These are phyloP conservation scores for Sarcophaga caerulescens DNA, from an alignment of 2,888 invertebrate genomes.

Conservation along the genomic window DNA sequence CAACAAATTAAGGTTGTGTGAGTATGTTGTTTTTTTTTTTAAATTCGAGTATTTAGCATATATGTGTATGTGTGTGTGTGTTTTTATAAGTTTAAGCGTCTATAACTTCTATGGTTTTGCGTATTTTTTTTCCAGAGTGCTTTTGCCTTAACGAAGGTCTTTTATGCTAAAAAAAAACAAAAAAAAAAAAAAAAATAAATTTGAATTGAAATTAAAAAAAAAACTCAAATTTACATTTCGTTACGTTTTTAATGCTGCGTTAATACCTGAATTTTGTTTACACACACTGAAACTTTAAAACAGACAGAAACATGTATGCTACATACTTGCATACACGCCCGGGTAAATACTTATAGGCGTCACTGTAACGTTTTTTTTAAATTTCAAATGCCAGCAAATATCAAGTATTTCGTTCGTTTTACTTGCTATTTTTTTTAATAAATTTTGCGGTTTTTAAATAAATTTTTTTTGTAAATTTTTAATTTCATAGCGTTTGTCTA, in stretches of 20 bases:
- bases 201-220: constrained; percentile 12
- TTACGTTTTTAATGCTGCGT: constrained; percentile 44
- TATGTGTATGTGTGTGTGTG: neutral
- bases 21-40: constrained; percentile 26
- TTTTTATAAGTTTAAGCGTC: neutral
- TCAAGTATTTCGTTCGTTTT: neutral
- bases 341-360: neutral
- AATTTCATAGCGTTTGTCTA: neutral
- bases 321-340: neutral
- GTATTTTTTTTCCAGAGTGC: neutral
- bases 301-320: neutral
- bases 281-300: neutral
- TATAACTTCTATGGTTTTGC: constrained; percentile 23
- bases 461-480: constrained; percentile 46
- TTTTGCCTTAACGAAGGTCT: constrained; percentile 58
- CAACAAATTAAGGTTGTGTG: constrained; percentile 47
- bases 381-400: neutral
- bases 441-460: constrained; percentile 51
- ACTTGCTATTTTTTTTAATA: constrained; percentile 24
- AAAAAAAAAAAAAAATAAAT: constrained; percentile 30
- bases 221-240: constrained; percentile 58
- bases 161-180: constrained; percentile 48
- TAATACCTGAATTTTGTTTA: constrained; percentile 33
- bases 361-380: neutral
- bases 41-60: neutral